Evolutionary conservation across 2,888 invertebrate genomes (phyloP), one percentile per base, ranked within the genome.

Genomic region (Liodrosophila aerea): DNA sequence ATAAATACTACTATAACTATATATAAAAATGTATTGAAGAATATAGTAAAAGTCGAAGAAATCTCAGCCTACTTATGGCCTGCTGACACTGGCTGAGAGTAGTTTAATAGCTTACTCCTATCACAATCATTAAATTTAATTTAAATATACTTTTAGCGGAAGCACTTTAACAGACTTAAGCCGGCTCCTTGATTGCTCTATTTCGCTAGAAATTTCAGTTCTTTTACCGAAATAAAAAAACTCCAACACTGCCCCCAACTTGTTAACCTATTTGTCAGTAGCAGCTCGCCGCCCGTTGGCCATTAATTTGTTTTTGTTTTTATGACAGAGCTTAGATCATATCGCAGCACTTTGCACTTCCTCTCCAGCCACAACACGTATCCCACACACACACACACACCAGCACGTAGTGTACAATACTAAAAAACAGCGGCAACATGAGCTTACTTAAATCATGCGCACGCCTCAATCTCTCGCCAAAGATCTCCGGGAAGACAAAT

Each of bases 311-410:
- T 31, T 36, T 16, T 58, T 47, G 46, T 47, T 43, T 56, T 63
- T 11, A 44, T 45, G 39, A 7, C 34, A 3, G 15, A 67, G 63
- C 33, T 61, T 37, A 68, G 81, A 81, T 81, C 58, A 73, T 84
- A 81, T 81, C 81, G 60, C 29, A 68, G 31, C 74, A 77, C 76
- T 81, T 81, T 78, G 82, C 85, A 78, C 85, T 84, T 81, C 81
- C 81, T 84, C 73, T 73, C 57, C 53, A 67, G 56, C 64, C 53
- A 39, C 53, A 68, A 30, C 41, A 58, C 34, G 39, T 47, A 40
- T 50, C 52, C 57, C 56, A 49, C 70, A 58, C 41, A 45, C 47
- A 52, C 46, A 29, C 53, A 53, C 63, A 59, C 37, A 51, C 16
- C n/a, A n/a, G n/a, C n/a, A 39, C 39, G 16, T 2, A 18, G 31